A percentile compares a stretch with the other conserved stretches of the same genome.
These are phyloP conservation scores for Laspeyria flexula DNA, from an alignment of 2,888 invertebrate genomes.

Conservation along the genomic window DNA sequence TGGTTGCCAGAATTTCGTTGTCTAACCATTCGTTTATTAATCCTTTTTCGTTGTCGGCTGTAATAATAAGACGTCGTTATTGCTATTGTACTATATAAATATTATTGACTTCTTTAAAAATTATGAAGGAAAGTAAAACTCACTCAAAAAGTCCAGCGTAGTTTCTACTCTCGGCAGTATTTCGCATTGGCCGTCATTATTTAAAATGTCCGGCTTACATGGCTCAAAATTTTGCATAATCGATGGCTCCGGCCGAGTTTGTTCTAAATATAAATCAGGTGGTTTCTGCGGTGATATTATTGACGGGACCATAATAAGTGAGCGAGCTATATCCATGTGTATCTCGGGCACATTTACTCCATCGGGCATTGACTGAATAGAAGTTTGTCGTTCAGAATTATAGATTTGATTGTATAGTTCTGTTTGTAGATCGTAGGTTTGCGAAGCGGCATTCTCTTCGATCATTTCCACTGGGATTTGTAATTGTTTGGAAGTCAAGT, in stretches of 20 bases:
- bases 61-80: no score
- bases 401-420: slow-evolving; percentile 19
- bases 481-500: not conserved
- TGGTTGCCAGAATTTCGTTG: not conserved
- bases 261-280: not conserved
- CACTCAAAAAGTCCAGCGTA: not conserved
- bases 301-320: slow-evolving; percentile 12
- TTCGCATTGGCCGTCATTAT: not conserved
- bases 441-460: not conserved
- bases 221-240: not conserved
- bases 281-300: slow-evolving; percentile 8
- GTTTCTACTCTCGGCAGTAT: not conserved
- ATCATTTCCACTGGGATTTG: not conserved
- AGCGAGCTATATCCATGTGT: slow-evolving; percentile 8
- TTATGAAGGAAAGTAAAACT: not conserved
- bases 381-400: slow-evolving; percentile 8
- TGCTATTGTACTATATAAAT: no score
- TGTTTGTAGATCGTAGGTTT: slow-evolving; percentile 4
- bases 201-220: not conserved
- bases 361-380: not conserved
- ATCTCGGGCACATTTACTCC: slow-evolving; percentile 1
- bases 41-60: not conserved
- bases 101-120: not conserved
- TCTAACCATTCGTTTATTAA: not conserved
- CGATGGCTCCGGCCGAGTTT: not conserved